Evolutionary conservation across 2,797 vertebrate genomes (phyloP).

Genomic region (Pseudochaenichthys georgianus): DNA sequence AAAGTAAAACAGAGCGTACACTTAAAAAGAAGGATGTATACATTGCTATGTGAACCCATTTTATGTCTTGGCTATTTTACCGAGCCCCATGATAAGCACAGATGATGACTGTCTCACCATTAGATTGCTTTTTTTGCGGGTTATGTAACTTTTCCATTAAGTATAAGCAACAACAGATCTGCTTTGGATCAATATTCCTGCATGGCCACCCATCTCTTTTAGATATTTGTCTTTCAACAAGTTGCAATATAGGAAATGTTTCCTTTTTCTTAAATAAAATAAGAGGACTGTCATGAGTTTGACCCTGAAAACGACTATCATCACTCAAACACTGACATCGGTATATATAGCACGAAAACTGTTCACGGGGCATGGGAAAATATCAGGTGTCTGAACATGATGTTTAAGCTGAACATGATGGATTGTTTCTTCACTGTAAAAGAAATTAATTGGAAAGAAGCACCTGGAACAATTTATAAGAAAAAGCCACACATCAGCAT

Average conservation of each 20-base stretch:
- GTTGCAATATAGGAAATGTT: slow-evolving; percentile 2
- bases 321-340: slow-evolving; percentile 30
- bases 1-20: slow-evolving; percentile 10
- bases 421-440: slow-evolving; percentile 41
- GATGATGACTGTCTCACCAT: slow-evolving; percentile 35
- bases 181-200: neutral
- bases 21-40: slow-evolving; percentile 20
- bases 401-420: slow-evolving; percentile 52
- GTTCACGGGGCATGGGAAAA: slow-evolving; percentile 18
- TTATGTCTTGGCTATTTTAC: slow-evolving; percentile 23
- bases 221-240: slow-evolving; percentile 21
- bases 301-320: slow-evolving; percentile 18
- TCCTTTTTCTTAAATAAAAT: slow-evolving; percentile 15
- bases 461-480: slow-evolving; percentile 42
- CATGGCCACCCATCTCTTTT: neutral
- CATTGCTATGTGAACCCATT: slow-evolving; percentile 39
- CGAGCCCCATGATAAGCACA: slow-evolving; percentile 40
- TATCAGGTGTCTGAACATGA: slow-evolving; percentile 44
- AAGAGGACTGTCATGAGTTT: neutral
- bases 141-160: slow-evolving; percentile 28
- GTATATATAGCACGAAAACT: slow-evolving; percentile 33
- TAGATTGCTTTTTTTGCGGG: slow-evolving; percentile 26
- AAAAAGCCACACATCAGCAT: slow-evolving; percentile 46
- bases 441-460: slow-evolving; percentile 37
- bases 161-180: slow-evolving; percentile 6